Conservation (phyloP, 2,113 vertebrate species). For the Empidonax alnorum region DNA sequence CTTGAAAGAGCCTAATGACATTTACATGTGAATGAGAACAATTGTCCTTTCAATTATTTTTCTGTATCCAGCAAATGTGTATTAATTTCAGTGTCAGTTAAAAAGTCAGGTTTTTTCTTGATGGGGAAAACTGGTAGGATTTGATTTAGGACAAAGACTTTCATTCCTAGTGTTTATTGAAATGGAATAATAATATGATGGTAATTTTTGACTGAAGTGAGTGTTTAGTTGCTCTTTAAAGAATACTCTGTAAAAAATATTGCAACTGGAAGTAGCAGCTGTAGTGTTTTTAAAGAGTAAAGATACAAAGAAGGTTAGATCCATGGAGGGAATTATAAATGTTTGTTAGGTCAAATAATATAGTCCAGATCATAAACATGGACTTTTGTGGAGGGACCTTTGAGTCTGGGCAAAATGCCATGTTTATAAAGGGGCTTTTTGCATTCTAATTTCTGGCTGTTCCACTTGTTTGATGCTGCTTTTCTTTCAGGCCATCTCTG, state of each 20-base stretch:
- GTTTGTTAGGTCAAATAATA: slow-evolving; percentile 35
- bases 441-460: background rate
- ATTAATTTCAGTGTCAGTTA: background rate
- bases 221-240: background rate
- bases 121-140: background rate
- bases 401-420: slow-evolving; percentile 42
- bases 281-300: background rate
- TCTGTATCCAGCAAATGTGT: background rate
- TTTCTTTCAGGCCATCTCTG: background rate
- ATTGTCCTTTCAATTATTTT: slow-evolving; percentile 39
- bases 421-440: slow-evolving; percentile 4
- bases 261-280: background rate
- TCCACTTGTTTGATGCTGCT: background rate
- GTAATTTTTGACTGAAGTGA: background rate
- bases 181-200: background rate
- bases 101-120: background rate
- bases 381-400: slow-evolving; percentile 35
- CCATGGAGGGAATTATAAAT: slow-evolving; percentile 1
- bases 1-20: slow-evolving; percentile 45
- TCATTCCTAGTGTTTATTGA: background rate
- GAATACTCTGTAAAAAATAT: background rate
- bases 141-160: background rate
- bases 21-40: slow-evolving; percentile 59
- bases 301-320: background rate
- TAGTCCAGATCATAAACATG: slow-evolving; percentile 23